Conservation (phyloP, 1,140 invertebrate species). For the Diabrotica virgifera region DNA sequence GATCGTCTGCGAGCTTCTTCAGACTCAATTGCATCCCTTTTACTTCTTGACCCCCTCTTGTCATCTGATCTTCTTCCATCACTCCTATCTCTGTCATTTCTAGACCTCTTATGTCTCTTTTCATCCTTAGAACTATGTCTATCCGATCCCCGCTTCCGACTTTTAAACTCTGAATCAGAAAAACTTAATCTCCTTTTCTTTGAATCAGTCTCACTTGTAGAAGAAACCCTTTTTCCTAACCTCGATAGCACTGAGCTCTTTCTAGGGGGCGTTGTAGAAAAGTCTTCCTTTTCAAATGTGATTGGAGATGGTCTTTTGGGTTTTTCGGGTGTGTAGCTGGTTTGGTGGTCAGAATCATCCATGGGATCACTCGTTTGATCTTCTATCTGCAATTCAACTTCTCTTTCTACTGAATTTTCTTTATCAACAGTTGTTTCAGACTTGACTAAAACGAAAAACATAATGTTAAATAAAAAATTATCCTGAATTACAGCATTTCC, state of each 20-base stretch:
- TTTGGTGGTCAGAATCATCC: neutral
- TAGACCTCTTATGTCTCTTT: constrained; percentile 5
- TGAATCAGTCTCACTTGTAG: constrained; percentile 14
- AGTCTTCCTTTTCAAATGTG: constrained; percentile 13
- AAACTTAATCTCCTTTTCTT: constrained; percentile 28
- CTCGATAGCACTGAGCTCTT: constrained; percentile 38
- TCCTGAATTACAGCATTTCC: too few relatives aligned
- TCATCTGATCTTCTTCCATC: neutral
- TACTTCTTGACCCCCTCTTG: neutral
- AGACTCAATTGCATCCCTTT: neutral
- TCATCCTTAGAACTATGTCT: constrained; percentile 16
- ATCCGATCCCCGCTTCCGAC: constrained; percentile 17
- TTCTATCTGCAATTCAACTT: neutral
- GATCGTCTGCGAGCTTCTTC: neutral
- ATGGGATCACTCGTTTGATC: neutral
- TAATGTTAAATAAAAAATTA: too few relatives aligned
- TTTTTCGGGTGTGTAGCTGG: constrained; percentile 12
- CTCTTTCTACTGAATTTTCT: constrained; percentile 2
- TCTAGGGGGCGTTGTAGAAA: constrained; percentile 20
- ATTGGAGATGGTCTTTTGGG: constrained; percentile 10
- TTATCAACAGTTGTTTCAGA: too few relatives aligned
- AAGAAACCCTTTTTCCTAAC: constrained; percentile 28
- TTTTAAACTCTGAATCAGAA: constrained; percentile 25
- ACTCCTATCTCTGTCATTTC: constrained; percentile 10
- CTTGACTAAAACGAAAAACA: too few relatives aligned